A percentile compares a stretch with the other conserved stretches of the same genome.
Conservation (phyloP, 2,888 invertebrate species). For the Galerucella pusilla region DNA sequence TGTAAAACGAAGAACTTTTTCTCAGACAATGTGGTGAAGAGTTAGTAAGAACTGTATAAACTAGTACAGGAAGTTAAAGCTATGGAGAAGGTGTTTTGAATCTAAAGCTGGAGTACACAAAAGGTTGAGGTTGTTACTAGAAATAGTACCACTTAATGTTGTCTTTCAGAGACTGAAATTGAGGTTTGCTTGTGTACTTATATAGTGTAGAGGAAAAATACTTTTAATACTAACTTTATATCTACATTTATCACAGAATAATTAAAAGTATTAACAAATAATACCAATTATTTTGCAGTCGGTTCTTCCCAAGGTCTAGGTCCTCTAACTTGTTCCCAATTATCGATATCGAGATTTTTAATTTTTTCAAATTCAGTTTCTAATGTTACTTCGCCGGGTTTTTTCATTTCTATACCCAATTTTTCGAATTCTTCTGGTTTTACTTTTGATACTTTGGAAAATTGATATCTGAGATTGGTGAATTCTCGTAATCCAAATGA, state of each 20-base stretch:
- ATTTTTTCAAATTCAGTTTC: conserved; percentile 81
- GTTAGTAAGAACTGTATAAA: too few species aligned
- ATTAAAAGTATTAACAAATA: conserved; percentile 1
- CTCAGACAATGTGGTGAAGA: too few species aligned
- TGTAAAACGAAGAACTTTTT: too few species aligned
- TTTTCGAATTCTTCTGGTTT: conserved; percentile 75
- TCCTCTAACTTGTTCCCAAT: conserved; percentile 88
- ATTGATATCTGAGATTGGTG: conserved; percentile 76
- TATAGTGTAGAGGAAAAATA: too few species aligned
- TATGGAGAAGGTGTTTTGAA: too few species aligned
- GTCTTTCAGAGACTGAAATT: too few species aligned
- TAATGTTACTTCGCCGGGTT: conserved; percentile 75
- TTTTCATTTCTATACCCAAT: conserved; percentile 75
- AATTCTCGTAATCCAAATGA: conserved; percentile 83
- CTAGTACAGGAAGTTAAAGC: too few species aligned
- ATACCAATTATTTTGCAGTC: conserved; percentile 17
- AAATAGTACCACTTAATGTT: too few species aligned
- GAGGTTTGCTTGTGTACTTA: too few species aligned
- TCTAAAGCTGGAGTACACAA: too few species aligned
- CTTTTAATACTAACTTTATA: neutral
- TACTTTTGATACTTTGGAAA: conserved; percentile 69
- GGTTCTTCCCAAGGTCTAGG: conserved; percentile 86
- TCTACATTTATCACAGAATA: conserved; percentile 20
- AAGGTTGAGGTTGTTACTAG: too few species aligned
- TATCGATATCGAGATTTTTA: conserved; percentile 78